Percentiles rank a stretch among this genome's conserved stretches.
phyloP scores from a whole-genome alignment of 2,113 vertebrate genomes.

The Carettochelys insculpta region DNA sequence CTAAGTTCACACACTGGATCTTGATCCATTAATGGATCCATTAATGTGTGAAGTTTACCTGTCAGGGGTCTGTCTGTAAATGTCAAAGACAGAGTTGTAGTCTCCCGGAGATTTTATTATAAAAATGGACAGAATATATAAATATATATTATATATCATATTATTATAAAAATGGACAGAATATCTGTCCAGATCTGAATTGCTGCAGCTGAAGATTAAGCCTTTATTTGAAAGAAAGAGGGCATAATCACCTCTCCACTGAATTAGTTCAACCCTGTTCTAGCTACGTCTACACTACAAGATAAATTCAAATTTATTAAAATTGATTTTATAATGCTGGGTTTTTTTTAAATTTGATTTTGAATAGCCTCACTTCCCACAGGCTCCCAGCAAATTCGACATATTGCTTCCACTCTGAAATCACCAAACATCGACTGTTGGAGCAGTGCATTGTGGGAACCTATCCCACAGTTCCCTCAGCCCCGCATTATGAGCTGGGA shows the following conservation, averaged over 20 bases:
- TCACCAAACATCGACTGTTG: no score
- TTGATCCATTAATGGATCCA: neutral
- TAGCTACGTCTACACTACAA: no score
- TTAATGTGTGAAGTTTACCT: neutral
- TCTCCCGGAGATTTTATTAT: neutral
- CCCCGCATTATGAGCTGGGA: no score
- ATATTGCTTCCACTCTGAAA: no score
- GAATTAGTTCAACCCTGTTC: neutral
- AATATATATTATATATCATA: no score
- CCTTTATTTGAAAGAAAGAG: neutral
- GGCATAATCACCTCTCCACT: neutral
- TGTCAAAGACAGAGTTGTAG: neutral
- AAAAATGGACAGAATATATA: neutral
- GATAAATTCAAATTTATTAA: no score
- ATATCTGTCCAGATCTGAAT: neutral
- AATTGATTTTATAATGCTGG: no score
- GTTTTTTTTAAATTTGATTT: no score
- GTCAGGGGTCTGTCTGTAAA: neutral
- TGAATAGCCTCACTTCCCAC: no score
- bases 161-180: neutral
- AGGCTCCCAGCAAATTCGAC: no score
- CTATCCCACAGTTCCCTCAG: no score
- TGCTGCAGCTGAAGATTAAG: neutral
- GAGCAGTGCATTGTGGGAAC: no score
- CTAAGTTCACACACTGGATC: neutral